Evolutionary conservation across 2,797 vertebrate genomes (phyloP).

Genomic region (Anabacerthia variegaticeps): DNA sequence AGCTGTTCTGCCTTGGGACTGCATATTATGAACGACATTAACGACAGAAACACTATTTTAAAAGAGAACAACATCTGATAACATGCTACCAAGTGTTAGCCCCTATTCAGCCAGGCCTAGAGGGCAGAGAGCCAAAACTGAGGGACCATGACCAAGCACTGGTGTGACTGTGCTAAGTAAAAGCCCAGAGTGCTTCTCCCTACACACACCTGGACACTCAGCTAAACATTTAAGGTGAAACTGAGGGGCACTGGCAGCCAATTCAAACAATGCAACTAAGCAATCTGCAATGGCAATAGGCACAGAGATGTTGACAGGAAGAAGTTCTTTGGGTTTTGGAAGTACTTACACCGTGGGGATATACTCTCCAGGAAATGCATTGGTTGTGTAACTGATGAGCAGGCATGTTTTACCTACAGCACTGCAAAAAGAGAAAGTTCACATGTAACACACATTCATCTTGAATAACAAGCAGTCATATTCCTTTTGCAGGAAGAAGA

Average conservation of each 20-base stretch:
- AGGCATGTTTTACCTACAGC: constrained; percentile 99
- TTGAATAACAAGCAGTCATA: background rate
- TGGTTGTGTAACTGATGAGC: constrained; percentile 99
- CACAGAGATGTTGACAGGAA: background rate
- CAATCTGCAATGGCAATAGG: background rate
- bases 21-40: background rate
- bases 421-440: constrained; percentile 71
- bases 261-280: background rate
- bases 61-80: background rate
- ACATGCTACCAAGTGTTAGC: background rate
- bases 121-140: background rate
- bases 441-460: background rate
- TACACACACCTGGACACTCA: background rate
- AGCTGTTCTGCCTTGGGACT: background rate
- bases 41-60: background rate
- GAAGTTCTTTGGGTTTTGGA: background rate
- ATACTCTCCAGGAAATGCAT: constrained; percentile 98
- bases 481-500: background rate
- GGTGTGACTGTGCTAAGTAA: background rate
- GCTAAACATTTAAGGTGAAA: background rate
- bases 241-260: background rate
- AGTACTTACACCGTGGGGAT: constrained; percentile 97
- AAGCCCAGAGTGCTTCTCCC: background rate
- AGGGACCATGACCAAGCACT: background rate
- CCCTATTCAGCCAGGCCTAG: background rate